Base-by-base conservation (phyloP, 2,113 vertebrate species). In the Sporophila hypoxantha region DNA sequence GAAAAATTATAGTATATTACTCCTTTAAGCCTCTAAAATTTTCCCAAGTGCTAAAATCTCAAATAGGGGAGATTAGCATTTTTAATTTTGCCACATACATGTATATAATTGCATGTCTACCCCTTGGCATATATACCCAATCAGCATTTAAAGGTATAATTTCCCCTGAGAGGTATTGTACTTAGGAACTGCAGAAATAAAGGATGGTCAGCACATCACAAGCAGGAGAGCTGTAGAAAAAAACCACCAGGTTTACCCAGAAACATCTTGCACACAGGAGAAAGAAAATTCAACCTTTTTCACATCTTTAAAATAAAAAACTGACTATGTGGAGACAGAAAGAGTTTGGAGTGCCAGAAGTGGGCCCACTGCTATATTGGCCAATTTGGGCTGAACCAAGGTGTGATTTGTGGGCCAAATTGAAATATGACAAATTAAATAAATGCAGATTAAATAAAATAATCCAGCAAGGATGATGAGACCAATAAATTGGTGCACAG, bases 371-470 rank as follows among this genome's bases (percentile, higher is more conserved):
- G 8, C 8, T 67, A n/a, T 39, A 6, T 17, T 70, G 21, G 11
- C 7, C 27, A 10, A 0, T 39, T 14, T 70, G 4, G 14, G 3
- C 13, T 62, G 34, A 69, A 59, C 8, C 6, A 30, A 3, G 3
- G 8, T 37, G 5, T 39, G 12, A 6, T 19, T 5, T 10, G 14
- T 29, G 9, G 11, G 34, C 3, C 26, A 77, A 55, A 59, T 0
- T 59, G 36, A 56, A 82, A 41, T 5, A 14, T 15, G 6, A 4
- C 6, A 57, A 65, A 76, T 19, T 3, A 68, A 76, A 65, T 44
- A 41, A 50, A 52, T 49, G 0, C 7, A 71, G 67, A 82, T 10
- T 6, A 60, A 79, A 71, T 26, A 42, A 39, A 61, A 55, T 0
- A 78, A 47, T 30, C 10, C 15, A 49, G 17, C 13, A 52, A 56